Evolutionary conservation across 2,888 invertebrate genomes (phyloP).

Genomic region (Cynaeus angustus): DNA sequence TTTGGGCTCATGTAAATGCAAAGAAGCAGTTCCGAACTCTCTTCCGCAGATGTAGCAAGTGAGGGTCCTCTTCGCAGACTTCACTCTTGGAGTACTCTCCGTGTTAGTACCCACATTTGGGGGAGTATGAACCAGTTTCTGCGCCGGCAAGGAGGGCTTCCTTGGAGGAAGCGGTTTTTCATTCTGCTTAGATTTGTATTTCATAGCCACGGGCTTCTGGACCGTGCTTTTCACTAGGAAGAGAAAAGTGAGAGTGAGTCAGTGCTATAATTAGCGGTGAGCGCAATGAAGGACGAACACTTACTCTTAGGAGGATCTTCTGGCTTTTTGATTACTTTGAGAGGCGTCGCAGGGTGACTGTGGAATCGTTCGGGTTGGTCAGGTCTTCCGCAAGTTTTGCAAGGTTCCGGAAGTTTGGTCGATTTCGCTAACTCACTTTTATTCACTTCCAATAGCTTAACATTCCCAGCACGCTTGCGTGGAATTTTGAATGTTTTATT

Average conservation of each 20-base stretch:
- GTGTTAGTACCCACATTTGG: slow-evolving; percentile 37
- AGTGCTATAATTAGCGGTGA: slow-evolving; percentile 32
- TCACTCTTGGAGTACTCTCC: slow-evolving; percentile 46
- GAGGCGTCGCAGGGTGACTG: slow-evolving; percentile 73
- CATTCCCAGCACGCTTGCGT: slow-evolving; percentile 46
- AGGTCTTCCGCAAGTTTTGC: slow-evolving; percentile 79
- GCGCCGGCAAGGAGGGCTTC: slow-evolving; percentile 54
- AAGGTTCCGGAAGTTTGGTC: slow-evolving; percentile 73
- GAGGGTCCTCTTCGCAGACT: slow-evolving; percentile 66
- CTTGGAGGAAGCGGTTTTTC: slow-evolving; percentile 45
- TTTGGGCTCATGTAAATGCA: slow-evolving; percentile 79
- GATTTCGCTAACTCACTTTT: slow-evolving; percentile 56
- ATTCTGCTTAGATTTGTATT: slow-evolving; percentile 66
- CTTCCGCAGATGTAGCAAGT: slow-evolving; percentile 79
- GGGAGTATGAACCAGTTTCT: slow-evolving; percentile 54
- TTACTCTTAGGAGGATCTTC: slow-evolving; percentile 57
- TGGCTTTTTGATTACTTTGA: slow-evolving; percentile 54
- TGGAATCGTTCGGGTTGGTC: slow-evolving; percentile 81
- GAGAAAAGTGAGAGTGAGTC: no score
- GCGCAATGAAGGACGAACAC: slow-evolving; percentile 5
- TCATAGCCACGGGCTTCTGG: slow-evolving; percentile 74
- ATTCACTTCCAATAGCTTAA: slow-evolving; percentile 42
- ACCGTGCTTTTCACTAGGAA: slow-evolving; percentile 70
- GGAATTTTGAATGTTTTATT: slow-evolving; percentile 57
- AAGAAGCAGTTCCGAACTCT: slow-evolving; percentile 79